Conservation (phyloP, 2,797 vertebrate genomes). For the Syngnathus acus region DNA sequence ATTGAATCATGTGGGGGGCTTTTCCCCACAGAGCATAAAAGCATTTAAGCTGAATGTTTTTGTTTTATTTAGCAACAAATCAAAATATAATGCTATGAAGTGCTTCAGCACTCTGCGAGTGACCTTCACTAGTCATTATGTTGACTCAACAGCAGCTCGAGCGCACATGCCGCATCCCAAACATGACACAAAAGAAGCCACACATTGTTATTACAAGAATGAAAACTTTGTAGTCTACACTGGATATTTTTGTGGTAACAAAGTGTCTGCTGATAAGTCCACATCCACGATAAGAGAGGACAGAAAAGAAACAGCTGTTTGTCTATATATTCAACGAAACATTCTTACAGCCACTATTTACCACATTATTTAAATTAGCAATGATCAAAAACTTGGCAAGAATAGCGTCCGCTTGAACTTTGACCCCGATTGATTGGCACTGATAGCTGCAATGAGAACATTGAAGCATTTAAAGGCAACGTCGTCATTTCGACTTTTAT, state of each 20-base stretch:
- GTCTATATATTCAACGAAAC: not conserved
- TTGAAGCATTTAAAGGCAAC: not conserved
- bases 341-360: not conserved
- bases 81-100: not conserved
- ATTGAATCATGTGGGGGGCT: not conserved
- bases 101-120: not conserved
- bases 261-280: not conserved
- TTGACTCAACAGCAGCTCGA: not conserved
- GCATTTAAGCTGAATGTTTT: not conserved
- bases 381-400: too few species aligned
- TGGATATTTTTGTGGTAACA: not conserved
- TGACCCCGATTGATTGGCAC: not conserved
- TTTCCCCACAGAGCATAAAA: not conserved
- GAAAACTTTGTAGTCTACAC: not conserved
- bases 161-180: not conserved
- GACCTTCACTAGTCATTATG: slow-evolving; percentile 2
- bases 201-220: not conserved
- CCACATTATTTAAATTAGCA: not conserved
- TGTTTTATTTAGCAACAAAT: not conserved
- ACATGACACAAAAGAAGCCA: not conserved
- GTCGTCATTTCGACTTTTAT: slow-evolving; percentile 1
- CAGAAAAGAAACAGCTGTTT: not conserved
- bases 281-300: not conserved
- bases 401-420: not conserved
- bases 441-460: not conserved